phyloP scores from a whole-genome alignment of 2,888 invertebrate genomes.

The Metopia argyrocephala region DNA sequence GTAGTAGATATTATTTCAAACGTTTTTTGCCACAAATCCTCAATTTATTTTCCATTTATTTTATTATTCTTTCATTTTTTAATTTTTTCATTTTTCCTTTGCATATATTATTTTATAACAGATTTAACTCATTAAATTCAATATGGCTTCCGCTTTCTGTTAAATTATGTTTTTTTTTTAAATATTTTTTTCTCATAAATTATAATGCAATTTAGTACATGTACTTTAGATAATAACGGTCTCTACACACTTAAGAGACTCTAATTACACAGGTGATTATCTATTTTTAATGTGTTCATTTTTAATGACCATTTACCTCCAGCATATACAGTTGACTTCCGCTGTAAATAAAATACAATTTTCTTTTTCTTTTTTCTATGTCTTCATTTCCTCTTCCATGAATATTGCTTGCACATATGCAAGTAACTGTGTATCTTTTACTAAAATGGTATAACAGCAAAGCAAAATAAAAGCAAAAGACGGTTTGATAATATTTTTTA shows the following conservation, averaged over 20 bases:
- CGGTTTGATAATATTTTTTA: too few species aligned
- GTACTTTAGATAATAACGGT: conserved; percentile 42
- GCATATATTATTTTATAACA: background rate
- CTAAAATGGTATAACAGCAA: too few species aligned
- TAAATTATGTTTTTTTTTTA: background rate
- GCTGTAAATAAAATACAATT: conserved; percentile 3
- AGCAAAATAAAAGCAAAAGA: too few species aligned
- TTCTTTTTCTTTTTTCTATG: background rate
- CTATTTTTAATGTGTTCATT: conserved; percentile 62
- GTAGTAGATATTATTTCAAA: too few species aligned
- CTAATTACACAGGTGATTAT: conserved; percentile 64
- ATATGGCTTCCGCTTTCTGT: background rate
- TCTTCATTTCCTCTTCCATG: background rate
- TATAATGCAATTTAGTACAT: conserved; percentile 7
- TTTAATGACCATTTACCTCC: conserved; percentile 56
- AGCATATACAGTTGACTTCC: conserved; percentile 45
- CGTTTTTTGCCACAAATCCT: too few species aligned
- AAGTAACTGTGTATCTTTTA: too few species aligned
- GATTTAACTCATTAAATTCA: too few species aligned
- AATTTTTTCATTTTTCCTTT: background rate
- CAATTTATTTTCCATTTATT: too few species aligned
- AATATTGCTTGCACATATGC: background rate
- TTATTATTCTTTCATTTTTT: background rate
- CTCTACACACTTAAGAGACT: conserved; percentile 53
- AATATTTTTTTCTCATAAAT: background rate